phyloP scores from a whole-genome alignment of 1,140 invertebrate species.

The Zaprionus kolodkinae region DNA sequence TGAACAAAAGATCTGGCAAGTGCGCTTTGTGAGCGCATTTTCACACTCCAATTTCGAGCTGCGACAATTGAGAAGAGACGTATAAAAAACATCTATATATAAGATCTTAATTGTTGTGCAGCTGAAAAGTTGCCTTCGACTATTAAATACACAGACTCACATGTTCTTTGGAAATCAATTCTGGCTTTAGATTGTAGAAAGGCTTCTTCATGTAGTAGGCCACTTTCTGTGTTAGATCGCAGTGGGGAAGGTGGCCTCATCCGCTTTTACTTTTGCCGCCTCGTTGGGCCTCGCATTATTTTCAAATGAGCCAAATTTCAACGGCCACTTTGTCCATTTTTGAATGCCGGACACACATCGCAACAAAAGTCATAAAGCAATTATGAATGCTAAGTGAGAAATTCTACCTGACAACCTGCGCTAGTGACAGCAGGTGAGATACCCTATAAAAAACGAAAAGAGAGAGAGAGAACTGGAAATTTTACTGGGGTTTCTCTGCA shows the following conservation, averaged over 20 bases:
- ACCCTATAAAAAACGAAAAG: too few species aligned
- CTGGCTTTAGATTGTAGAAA: conserved; percentile 36
- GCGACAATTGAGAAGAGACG: conserved; percentile 34
- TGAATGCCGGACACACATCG: conserved; percentile 60
- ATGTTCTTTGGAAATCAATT: conserved; percentile 39
- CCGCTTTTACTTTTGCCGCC: conserved; percentile 68
- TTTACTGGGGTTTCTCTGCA: neutral
- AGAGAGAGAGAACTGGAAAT: neutral
- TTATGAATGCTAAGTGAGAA: conserved; percentile 70
- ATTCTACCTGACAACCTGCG: conserved; percentile 13
- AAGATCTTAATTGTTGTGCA: conserved; percentile 33
- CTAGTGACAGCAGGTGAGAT: neutral
- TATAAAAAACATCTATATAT: conserved; percentile 27
- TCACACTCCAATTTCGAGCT: conserved; percentile 72
- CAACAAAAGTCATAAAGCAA: conserved; percentile 46
- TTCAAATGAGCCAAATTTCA: conserved; percentile 48
- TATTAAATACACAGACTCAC: neutral
- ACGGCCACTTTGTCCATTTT: conserved; percentile 64
- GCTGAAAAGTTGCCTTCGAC: conserved; percentile 6
- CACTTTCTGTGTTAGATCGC: conserved; percentile 29
- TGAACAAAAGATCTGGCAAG: conserved; percentile 60
- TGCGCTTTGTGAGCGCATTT: conserved; percentile 69
- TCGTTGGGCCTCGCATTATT: conserved; percentile 50
- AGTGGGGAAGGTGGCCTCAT: neutral
- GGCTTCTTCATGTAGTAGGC: conserved; percentile 32